Base-by-base conservation (phyloP, 2,113 vertebrate genomes). In the Phoenicopterus ruber region DNA sequence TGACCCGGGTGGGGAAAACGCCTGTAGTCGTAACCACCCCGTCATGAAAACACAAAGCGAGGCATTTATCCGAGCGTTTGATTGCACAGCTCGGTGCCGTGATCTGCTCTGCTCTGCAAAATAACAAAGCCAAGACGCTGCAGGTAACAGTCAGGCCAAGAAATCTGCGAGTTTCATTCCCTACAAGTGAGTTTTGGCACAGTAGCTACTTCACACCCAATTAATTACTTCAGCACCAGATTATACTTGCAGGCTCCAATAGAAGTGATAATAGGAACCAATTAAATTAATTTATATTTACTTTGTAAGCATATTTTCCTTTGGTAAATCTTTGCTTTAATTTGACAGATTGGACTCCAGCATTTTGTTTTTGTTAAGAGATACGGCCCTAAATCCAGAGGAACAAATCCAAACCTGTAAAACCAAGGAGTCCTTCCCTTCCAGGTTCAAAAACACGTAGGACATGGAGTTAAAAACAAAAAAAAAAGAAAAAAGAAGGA, bases 201-300 rank as follows among this genome's bases (percentile, higher is more conserved):
- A 70, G 91, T 94, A 96, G 97, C 95, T 66, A 44, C 90, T 97
- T 98, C 97, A 98, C 98, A 98, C 98, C 96, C 97, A 97, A 97
- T 98, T 98, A 98, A 98, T 98, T 98, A 98, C 96, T 97, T 98
- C 98, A 98, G 89, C 96, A 94, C 97, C 88, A 96, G 97, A 98
- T 98, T 98, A 97, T 87, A 91, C 98, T 97, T 96, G 95, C 70
- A 81, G 97, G 93, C 96, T 98, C 78, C 74, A 93, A 97, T 85
- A 95, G 96, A 97, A 96, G 97, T 97, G 98, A 98, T 98, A 98
- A 98, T 98, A 98, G 97, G 94, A 92, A 94, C 87, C 97, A 97
- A 98, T 98, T 98, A 98, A 97, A 98, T 97, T 97, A 97, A 98
- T 97, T 97, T 97, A 96, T 97, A 88, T 94, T 93, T 93, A 96